Base-by-base conservation (phyloP, 2,113 vertebrate species). In the Pluvianellus socialis region DNA sequence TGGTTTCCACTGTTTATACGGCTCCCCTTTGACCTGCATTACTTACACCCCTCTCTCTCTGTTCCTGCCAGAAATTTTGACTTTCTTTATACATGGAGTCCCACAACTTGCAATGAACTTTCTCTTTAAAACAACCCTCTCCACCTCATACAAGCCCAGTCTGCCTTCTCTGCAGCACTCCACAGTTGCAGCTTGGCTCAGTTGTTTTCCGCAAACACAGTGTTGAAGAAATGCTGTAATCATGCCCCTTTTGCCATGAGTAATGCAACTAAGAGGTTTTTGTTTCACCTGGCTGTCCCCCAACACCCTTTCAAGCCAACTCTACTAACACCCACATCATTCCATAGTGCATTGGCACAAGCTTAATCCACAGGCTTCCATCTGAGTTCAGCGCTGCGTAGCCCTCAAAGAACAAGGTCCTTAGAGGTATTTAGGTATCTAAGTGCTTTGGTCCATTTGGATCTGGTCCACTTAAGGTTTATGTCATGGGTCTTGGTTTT, bases 281-380 rank as follows among this genome's bases (percentile, higher is more conserved):
- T 76, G 7, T 84, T 84, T 80, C 26, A 66, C 1, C 0, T 62
- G 68, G 11, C 55, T 87, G 6, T 91, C 6, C 22, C 12, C 8
- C 32, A 94, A 9, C 10, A 66, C 6, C 5, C 10, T 44, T 79
- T 72, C 49, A 67, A 44, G 35, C 47, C 47, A 72, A 32, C 7
- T 4, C 33, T 20, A 50, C 22, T 58, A 38, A 45, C 7, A 84
- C 3, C 22, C 3, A 1, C 7, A 38, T 58, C 0, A 7, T 50
- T 94, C 49, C 20, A 32, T 16, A 45, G 20, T 9, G 40, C 18
- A 21, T 9, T 44, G 33, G 18, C n/a, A 70, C 19, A 70, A 70
- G 11, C 28, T 47, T 12, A 71, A 32, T 21, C 45, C 30, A 7
- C 35, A n/a, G 38, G 27, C 10, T 74, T 85, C 50, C 20, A 74